phyloP scores from a whole-genome alignment of 1,140 invertebrate species.

The Archegozetes longisetosus region DNA sequence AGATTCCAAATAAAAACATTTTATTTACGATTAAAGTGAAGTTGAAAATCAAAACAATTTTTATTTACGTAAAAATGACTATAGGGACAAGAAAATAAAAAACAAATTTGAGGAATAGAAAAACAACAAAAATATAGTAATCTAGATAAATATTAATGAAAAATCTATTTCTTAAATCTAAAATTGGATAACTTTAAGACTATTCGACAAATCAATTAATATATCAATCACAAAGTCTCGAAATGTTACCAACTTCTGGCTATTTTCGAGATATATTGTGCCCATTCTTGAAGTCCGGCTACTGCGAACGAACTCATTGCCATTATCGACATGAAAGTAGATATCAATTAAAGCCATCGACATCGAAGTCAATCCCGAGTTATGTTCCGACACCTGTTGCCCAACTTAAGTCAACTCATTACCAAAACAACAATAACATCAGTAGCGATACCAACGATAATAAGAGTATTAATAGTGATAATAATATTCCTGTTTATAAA shows the following conservation, averaged over 20 bases:
- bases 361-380: neutral
- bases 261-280: neutral
- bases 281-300: neutral
- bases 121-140: too few relatives aligned
- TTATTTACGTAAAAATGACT: too few relatives aligned
- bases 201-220: neutral
- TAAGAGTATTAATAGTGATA: neutral
- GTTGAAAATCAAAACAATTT: too few relatives aligned
- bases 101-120: too few relatives aligned
- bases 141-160: too few relatives aligned
- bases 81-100: too few relatives aligned
- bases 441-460: neutral
- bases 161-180: too few relatives aligned
- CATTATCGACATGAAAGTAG: neutral
- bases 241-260: neutral
- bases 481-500: neutral
- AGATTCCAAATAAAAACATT: too few relatives aligned
- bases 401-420: neutral
- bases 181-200: neutral
- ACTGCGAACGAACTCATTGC: neutral
- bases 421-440: neutral
- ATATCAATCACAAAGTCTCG: neutral
- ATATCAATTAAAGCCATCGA: neutral
- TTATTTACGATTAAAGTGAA: too few relatives aligned
- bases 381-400: neutral